Evolutionary conservation across 2,113 vertebrate species (phyloP).

Genomic region (Glaucomys volans): DNA sequence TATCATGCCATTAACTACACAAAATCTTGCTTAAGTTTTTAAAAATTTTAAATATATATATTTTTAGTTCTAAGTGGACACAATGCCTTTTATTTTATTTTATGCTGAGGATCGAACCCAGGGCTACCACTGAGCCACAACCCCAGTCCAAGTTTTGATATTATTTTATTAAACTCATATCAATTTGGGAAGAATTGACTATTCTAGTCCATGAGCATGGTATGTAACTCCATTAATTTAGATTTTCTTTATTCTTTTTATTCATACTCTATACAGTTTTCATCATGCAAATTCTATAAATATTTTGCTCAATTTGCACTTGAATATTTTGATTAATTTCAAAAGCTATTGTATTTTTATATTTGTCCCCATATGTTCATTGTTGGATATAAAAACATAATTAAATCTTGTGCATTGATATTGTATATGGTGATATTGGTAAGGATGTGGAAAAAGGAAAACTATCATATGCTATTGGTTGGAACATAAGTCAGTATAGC

Average conservation of each 20-base stretch:
- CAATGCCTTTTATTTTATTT: too few species aligned
- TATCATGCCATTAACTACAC: neutral
- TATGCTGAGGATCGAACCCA: too few species aligned
- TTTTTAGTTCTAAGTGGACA: too few species aligned
- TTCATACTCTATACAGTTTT: neutral
- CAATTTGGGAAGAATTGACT: neutral
- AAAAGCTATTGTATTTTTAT: neutral
- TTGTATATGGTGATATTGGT: neutral
- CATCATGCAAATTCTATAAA: neutral
- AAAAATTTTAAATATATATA: too few species aligned
- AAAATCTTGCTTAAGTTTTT: neutral
- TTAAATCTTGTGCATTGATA: neutral
- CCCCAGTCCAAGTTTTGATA: neutral
- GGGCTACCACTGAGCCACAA: too few species aligned
- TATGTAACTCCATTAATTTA: neutral
- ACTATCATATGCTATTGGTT: neutral
- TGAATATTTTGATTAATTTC: neutral
- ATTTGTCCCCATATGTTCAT: neutral
- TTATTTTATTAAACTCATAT: neutral
- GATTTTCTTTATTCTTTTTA: neutral
- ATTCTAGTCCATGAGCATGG: neutral
- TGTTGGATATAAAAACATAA: neutral
- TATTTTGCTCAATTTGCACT: neutral
- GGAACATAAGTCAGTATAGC: neutral
- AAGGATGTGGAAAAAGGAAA: neutral